Evolutionary conservation across 1,140 invertebrate genomes (phyloP), one percentile per base, ranked within the genome.

Genomic region (Adoxophyes honmai): DNA sequence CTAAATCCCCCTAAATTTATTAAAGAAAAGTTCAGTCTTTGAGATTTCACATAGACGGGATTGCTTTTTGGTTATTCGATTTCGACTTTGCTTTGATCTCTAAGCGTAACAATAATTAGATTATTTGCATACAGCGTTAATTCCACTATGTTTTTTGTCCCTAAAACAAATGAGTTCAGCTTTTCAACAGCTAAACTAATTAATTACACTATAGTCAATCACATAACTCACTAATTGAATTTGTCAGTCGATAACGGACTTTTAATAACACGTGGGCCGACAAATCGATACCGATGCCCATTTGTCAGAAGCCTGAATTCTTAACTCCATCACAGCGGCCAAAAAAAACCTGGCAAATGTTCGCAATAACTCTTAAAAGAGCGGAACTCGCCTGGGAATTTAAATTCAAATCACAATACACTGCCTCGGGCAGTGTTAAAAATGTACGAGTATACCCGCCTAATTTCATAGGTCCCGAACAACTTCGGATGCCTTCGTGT

Each of bases 391-490:
- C 21, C 6, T 28, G 21, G 6, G 21, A 69, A 64, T 69, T 66
- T 35, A 57, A 60, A 72, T 66, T 72, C 48, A 64, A 48, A 53
- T 28, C 60, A 56, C 55, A 55, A 55, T 59, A 44, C 53, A 48
- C 34, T 59, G 66, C 64, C 57, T 38, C 14, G 11, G 55, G 60
- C 60, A 28, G 57, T 55, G 51, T 68, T 55, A 59, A 71, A 59
- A 76, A 70, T 28, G 21, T 28, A 28, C 21, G 21, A 28, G 62
- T 60, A 66, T 62, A 68, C 60, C 59, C 57, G 69, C 62, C 61
- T 62, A 72, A 73, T 76, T 72, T 70, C 64, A 68, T 59, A 58
- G 59, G 52, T 53, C 18, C 52, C 36, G 39, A 66, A 61, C 65
- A 64, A 62, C 60, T 64, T 62, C 51, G 59, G 52, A 66, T 67